These are phyloP conservation scores for Ranitomeya variabilis DNA, from an alignment of 2,113 vertebrate genomes.

Conservation along the genomic window DNA sequence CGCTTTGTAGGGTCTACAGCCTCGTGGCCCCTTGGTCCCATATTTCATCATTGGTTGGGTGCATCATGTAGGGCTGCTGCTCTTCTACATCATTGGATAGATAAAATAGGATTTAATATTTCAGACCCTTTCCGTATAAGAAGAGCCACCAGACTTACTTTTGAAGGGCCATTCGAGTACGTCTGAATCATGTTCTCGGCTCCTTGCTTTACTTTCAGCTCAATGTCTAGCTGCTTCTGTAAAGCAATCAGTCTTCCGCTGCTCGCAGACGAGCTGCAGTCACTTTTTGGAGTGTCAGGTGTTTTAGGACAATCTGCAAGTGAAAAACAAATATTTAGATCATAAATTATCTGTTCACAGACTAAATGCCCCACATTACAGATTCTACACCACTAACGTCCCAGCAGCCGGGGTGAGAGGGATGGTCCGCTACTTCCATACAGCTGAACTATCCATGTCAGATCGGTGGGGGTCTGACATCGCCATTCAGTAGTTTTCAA, in stretches of 20 bases:
- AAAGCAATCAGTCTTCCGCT: constrained; percentile 88
- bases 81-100: background rate
- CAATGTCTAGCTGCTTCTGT: constrained; percentile 95
- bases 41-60: too few species aligned
- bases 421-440: too few species aligned
- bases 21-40: too few species aligned
- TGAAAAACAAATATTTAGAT: background rate
- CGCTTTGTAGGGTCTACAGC: too few species aligned
- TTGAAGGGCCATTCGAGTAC: constrained; percentile 97
- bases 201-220: constrained; percentile 97
- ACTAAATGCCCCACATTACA: background rate
- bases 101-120: background rate
- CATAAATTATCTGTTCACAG: background rate
- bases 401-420: too few species aligned
- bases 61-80: background rate
- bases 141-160: constrained; percentile 74
- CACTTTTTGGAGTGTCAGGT: constrained; percentile 92
- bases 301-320: constrained; percentile 89
- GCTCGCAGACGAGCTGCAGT: constrained; percentile 82
- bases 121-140: background rate
- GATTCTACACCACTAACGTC: too few species aligned
- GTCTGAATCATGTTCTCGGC: constrained; percentile 99
- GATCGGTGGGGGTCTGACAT: too few species aligned
- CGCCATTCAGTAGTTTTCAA: too few species aligned
- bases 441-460: too few species aligned